These are phyloP conservation scores for Rhaphigaster nebulosa DNA, from an alignment of 2,888 invertebrate genomes.

Conservation along the genomic window DNA sequence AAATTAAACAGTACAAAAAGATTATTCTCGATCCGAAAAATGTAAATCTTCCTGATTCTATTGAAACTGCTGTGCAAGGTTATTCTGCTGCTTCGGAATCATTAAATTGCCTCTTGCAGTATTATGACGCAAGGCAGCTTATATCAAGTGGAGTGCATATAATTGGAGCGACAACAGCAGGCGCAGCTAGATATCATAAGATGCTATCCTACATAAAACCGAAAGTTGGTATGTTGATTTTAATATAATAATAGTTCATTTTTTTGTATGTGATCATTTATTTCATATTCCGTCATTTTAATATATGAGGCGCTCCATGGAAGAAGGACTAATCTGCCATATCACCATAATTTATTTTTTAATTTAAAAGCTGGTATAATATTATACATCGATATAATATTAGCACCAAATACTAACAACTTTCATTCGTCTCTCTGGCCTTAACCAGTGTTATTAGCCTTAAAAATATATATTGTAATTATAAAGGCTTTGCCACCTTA, in stretches of 20 bases:
- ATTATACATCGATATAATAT: too few relatives aligned
- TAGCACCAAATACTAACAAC: too few relatives aligned
- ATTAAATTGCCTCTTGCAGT: neutral
- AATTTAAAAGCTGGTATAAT: too few relatives aligned
- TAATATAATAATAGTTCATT: neutral
- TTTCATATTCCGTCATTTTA: too few relatives aligned
- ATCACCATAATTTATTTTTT: too few relatives aligned
- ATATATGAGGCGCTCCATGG: too few relatives aligned
- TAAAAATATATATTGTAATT: too few relatives aligned
- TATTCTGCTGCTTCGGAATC: constrained; percentile 21
- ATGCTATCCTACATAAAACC: constrained; percentile 75
- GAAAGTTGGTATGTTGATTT: constrained; percentile 73
- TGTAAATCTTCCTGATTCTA: neutral
- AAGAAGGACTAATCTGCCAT: too few relatives aligned
- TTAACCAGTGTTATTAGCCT: too few relatives aligned
- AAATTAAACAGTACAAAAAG: neutral
- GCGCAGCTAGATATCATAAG: constrained; percentile 78
- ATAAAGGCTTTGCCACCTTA: too few relatives aligned
- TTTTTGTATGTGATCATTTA: neutral
- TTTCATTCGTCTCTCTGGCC: too few relatives aligned
- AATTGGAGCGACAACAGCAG: constrained; percentile 84
- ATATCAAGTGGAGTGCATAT: constrained; percentile 71
- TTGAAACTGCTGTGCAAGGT: neutral
- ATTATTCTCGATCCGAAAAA: constrained; percentile 30
- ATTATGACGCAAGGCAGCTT: neutral